phyloP scores from a whole-genome alignment of 2,888 invertebrate species.

The Resseliella maxima region DNA sequence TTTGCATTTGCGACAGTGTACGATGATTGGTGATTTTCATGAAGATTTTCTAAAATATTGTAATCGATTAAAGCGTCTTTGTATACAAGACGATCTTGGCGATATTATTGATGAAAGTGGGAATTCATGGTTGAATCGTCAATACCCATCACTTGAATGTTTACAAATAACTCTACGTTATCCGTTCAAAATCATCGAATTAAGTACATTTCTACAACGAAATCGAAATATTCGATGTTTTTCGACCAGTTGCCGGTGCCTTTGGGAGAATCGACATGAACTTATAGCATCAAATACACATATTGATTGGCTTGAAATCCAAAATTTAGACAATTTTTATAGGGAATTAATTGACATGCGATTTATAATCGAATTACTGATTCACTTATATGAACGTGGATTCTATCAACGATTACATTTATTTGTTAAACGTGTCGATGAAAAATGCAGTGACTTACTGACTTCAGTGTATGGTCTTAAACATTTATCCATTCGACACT shows the following conservation, averaged over 20 bases:
- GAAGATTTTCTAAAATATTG: neutral
- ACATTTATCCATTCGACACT: neutral
- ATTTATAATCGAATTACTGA: neutral
- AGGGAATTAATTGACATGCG: neutral
- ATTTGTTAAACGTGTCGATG: neutral
- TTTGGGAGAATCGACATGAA: slow-evolving; percentile 2
- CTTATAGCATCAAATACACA: neutral
- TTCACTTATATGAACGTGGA: neutral
- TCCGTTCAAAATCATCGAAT: neutral
- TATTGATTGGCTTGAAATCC: neutral
- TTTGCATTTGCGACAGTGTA: neutral
- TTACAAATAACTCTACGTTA: neutral
- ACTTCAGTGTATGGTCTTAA: neutral
- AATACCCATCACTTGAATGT: neutral
- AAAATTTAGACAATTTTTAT: slow-evolving; percentile 1
- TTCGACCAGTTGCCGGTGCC: neutral
- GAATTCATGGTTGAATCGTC: neutral
- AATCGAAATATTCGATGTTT: neutral
- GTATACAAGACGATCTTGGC: neutral
- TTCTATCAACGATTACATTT: neutral
- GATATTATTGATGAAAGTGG: neutral
- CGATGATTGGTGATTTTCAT: neutral
- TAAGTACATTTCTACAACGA: neutral
- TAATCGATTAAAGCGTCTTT: neutral
- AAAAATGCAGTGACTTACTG: neutral